These are phyloP conservation scores for Pipistrellus nathusii DNA, from an alignment of 2,797 vertebrate genomes.

Conservation along the genomic window DNA sequence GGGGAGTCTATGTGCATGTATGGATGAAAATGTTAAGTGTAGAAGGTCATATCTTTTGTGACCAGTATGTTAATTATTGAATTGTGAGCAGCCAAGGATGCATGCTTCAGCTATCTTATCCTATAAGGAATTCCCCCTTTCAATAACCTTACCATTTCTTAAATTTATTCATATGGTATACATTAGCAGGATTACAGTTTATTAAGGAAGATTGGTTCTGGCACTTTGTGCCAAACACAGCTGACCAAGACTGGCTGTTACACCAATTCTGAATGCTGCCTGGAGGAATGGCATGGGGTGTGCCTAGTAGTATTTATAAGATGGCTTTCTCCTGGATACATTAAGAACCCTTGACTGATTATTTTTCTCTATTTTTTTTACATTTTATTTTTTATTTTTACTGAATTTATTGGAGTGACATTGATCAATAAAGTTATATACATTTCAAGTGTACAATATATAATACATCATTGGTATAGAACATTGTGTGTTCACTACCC, in stretches of 20 bases:
- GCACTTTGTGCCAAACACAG: background rate
- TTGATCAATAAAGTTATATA: background rate
- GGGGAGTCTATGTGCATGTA: background rate
- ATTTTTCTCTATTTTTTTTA: background rate
- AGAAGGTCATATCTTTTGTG: background rate
- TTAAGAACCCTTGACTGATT: background rate
- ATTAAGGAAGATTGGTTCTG: background rate
- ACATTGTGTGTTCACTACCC: background rate
- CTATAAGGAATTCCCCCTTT: background rate
- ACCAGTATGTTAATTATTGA: background rate
- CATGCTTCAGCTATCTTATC: background rate
- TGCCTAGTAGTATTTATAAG: background rate
- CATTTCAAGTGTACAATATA: background rate
- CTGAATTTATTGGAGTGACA: background rate
- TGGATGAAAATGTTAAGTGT: background rate
- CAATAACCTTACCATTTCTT: background rate
- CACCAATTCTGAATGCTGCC: background rate
- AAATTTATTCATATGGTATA: background rate
- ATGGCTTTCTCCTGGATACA: background rate
- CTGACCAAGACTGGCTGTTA: background rate
- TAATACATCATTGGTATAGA: no score
- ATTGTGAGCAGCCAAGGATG: background rate
- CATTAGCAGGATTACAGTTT: background rate
- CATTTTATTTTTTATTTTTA: background rate
- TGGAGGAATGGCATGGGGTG: background rate